Evolutionary conservation across 2,797 vertebrate genomes (phyloP).

Genomic region (Neosilurus mollespiculum): DNA sequence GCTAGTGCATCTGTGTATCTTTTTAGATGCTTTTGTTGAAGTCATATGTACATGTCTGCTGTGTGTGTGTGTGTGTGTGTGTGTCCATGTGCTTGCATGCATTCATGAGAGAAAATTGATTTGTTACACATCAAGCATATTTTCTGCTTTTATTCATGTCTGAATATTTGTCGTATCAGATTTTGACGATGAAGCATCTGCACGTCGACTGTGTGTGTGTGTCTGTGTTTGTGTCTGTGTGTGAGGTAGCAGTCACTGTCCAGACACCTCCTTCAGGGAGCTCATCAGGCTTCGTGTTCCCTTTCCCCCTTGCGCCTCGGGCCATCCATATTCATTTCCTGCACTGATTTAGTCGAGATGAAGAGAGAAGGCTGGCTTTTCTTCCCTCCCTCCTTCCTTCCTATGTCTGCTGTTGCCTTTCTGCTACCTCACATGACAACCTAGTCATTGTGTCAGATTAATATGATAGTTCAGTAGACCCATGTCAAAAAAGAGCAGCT

Average conservation of each 20-base stretch:
- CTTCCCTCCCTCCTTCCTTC: constrained; percentile 56
- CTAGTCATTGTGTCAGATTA: constrained; percentile 66
- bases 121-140: background rate
- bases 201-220: background rate
- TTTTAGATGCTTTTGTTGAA: background rate
- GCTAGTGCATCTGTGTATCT: background rate
- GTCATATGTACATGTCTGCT: background rate
- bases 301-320: constrained; percentile 72
- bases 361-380: constrained; percentile 72
- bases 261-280: constrained; percentile 79
- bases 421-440: constrained; percentile 74
- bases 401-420: constrained; percentile 66
- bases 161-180: background rate
- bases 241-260: constrained; percentile 71
- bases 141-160: background rate
- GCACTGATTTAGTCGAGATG: constrained; percentile 78
- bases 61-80: constrained; percentile 26
- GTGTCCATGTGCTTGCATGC: constrained; percentile 35
- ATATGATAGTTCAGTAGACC: constrained; percentile 48
- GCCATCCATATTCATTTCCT: constrained; percentile 85
- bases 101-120: constrained; percentile 16
- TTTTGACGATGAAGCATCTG: constrained; percentile 13
- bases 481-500: constrained; percentile 47
- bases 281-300: constrained; percentile 78
- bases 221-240: constrained; percentile 57